Evolutionary conservation across 23 tunicate genomes (phyloP), one percentile per base, ranked within the genome.

Genomic region (Ciona savignyi): DNA sequence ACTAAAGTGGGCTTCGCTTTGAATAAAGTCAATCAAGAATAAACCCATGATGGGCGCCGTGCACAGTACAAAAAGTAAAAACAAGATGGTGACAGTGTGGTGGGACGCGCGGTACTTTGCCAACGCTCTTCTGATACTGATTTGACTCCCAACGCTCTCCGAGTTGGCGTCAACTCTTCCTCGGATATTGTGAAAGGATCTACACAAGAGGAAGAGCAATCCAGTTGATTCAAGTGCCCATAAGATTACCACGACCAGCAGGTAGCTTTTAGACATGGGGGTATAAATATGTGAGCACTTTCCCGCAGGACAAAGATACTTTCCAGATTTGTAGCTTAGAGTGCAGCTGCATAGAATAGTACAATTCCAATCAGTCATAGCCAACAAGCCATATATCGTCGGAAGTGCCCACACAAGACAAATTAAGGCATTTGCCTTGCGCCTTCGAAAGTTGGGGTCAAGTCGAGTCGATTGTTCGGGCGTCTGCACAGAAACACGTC

Each of bases 341-440:
- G 97, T 85, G 33, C 97, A 91, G 27, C 78, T 75, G 63, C 97
- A 91, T 30, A 48, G 49, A 22, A 33, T 51, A 1, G 95, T 87
- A 67, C 97, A 91, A 60, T 91, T 91, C 97, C 97, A 91, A 23
- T 80, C 79, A 23, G 91, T 68, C 86, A 91, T 91, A 1, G 97
- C 76, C 65, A 91, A 56, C 60, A 79, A 67, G 3, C 97, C 97
- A 60, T 69, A 91, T 1, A 85, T 0, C 11, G 76, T 70, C 6
- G 97, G 97, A 27, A 91, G 29, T 1, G 80, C 80, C 97, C 97
- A 91, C 11, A 87, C 89, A 9, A 84, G 2, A 30, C 75, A 51
- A 60, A 91, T 91, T n/a, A 91, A 67, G 2, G 68, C 22, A n/a
- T 65, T 76, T 21, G 97, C 97, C 61, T 91, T 91, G 22, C 83